Base-by-base conservation (phyloP, 1,140 invertebrate species). In the Drosophila arawakana region DNA sequence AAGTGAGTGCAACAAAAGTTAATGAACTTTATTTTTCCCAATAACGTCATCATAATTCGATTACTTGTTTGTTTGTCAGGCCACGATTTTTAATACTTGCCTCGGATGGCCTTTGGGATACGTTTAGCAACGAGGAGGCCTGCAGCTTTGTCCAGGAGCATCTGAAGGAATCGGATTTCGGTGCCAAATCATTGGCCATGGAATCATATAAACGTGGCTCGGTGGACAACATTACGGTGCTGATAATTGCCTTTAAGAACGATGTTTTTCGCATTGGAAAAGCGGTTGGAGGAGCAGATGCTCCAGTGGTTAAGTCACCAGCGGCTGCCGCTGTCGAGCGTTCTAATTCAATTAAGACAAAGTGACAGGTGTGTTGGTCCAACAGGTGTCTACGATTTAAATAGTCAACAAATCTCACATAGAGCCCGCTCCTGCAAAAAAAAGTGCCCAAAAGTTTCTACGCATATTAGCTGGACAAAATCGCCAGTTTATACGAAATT, bases 31-130 rank as follows among this genome's bases (percentile, higher is more conserved):
- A 61, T 50, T 47, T 18, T 60, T 2, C 10, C 10, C 34, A 54
- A 54, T 34, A 7, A 65, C 61, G 39, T 65, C 61, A 65, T 54
- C 21, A 30, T 6, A 30, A 30, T 5, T 30, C 3, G 6, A 15
- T 54, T 50, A 4, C 30, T 7, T 57, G 30, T 44, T 7, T 57
- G 30, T 60, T 73, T 34, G 7, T 0, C 55, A 92, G 92, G 90
- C 97, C 98, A 1, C 94, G 95, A 93, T 99, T 99, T 93, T 93
- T 99, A 67, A 95, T 99, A 67, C 93, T 99, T 21, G 98, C 98
- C 9, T 97, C 97, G 2, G 98, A 99, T 94, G 98, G 98, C 9
- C 94, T 99, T 7, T 99, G 98, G 98, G 98, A 99, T 93, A 98
- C 97, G 34, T 98, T 98, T 89, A 95, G 95, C 13, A 99, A 99